Evolutionary conservation across 2,113 vertebrate species (phyloP).

Genomic region (Neotoma lepida): DNA sequence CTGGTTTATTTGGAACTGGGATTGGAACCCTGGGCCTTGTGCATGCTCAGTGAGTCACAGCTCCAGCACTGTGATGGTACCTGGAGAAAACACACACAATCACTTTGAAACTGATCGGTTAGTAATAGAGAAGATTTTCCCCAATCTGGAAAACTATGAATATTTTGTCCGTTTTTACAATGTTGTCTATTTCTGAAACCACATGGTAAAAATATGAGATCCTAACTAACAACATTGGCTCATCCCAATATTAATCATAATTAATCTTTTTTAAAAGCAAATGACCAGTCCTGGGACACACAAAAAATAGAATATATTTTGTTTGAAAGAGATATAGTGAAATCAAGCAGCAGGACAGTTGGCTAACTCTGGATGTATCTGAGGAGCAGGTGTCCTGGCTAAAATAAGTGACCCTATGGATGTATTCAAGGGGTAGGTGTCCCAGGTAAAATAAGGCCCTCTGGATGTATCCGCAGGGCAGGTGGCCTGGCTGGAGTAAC

Average conservation of each 20-base stretch:
- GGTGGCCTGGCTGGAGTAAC: neutral
- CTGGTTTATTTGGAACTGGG: neutral
- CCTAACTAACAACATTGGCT: neutral
- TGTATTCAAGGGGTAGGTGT: accelerated
- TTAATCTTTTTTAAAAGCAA: neutral
- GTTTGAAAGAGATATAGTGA: neutral
- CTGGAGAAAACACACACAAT: neutral
- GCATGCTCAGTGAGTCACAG: neutral
- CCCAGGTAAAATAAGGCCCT: neutral
- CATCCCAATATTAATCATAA: neutral
- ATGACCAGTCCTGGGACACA: neutral
- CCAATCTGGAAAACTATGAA: accelerated
- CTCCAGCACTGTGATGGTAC: neutral
- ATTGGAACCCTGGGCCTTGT: neutral
- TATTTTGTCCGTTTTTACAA: neutral
- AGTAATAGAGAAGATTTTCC: neutral
- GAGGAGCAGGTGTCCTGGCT: neutral
- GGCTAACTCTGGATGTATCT: neutral
- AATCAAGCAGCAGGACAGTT: too few relatives aligned
- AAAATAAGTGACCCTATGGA: neutral
- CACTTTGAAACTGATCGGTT: neutral
- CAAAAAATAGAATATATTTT: neutral
- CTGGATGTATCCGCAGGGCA: neutral
- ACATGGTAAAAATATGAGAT: neutral
- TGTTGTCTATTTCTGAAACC: neutral